Evolutionary conservation across 1,140 invertebrate genomes (phyloP).

Genomic region (Drosophila truncata): DNA sequence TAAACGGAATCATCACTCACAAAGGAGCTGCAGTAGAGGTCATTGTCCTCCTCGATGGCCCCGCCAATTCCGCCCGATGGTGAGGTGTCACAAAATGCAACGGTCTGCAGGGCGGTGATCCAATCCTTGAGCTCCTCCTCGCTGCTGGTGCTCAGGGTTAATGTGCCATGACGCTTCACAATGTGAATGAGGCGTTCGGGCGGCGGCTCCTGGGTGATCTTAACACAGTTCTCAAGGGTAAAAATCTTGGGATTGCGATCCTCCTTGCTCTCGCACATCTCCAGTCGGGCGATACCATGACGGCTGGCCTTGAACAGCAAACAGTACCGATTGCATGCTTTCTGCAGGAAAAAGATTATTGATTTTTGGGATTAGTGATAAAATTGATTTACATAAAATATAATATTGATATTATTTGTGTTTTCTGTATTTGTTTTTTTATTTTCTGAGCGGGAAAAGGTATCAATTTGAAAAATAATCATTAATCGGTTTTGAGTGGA

Average conservation of each 20-base stretch:
- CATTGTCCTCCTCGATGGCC: constrained; percentile 93
- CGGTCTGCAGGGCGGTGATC: constrained; percentile 91
- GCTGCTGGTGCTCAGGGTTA: constrained; percentile 90
- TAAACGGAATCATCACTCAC: constrained; percentile 46
- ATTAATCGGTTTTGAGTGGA: neutral
- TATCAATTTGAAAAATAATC: neutral
- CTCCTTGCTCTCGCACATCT: constrained; percentile 93
- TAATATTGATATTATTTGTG: neutral
- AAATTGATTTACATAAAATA: neutral
- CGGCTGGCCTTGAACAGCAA: constrained; percentile 92
- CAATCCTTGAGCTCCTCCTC: constrained; percentile 91
- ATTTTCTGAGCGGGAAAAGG: neutral
- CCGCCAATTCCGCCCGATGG: constrained; percentile 50
- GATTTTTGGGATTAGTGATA: neutral
- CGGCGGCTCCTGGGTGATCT: constrained; percentile 90
- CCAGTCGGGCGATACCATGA: constrained; percentile 92
- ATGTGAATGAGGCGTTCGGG: constrained; percentile 88
- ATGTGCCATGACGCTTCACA: constrained; percentile 89
- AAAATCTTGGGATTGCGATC: constrained; percentile 90
- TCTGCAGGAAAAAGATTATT: constrained; percentile 47
- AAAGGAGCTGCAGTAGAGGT: constrained; percentile 92
- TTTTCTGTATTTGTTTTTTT: neutral
- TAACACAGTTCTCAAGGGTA: constrained; percentile 93
- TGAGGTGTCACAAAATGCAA: constrained; percentile 91
- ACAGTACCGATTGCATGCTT: constrained; percentile 81